Evolutionary conservation across 1,140 invertebrate genomes (phyloP).

Genomic region (Scaptomyza montana): DNA sequence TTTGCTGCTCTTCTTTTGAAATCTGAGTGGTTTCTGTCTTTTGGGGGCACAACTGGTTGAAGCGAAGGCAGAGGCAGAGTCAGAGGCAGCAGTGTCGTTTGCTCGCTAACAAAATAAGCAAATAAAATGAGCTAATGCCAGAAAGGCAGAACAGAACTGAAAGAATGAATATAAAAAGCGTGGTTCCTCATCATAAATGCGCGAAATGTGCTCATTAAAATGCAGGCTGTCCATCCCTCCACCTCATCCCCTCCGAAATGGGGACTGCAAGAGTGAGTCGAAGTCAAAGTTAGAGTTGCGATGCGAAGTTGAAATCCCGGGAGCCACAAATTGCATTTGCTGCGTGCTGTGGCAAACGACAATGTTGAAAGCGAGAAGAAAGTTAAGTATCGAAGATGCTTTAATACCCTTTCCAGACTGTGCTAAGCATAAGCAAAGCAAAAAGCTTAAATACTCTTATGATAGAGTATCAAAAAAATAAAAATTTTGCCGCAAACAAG

Average conservation of each 20-base stretch:
- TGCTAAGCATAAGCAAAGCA: conserved; percentile 19
- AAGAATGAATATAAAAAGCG: background rate
- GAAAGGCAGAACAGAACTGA: conserved; percentile 13
- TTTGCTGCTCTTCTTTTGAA: conserved; percentile 57
- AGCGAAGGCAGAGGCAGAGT: background rate
- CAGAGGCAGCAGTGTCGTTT: conserved; percentile 39
- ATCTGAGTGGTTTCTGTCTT: conserved; percentile 57
- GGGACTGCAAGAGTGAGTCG: background rate
- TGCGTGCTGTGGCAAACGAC: conserved; percentile 67
- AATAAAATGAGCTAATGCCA: conserved; percentile 77
- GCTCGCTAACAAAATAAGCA: conserved; percentile 76
- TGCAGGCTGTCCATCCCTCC: conserved; percentile 41
- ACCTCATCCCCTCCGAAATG: background rate
- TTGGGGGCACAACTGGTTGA: background rate
- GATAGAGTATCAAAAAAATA: background rate
- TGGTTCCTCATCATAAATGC: conserved; percentile 72
- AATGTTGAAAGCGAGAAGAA: conserved; percentile 36
- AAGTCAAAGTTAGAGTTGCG: conserved; percentile 12
- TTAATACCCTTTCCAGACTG: background rate
- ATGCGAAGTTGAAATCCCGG: conserved; percentile 28
- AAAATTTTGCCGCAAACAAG: conserved; percentile 14
- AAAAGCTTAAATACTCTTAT: background rate
- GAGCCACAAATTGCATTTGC: conserved; percentile 77
- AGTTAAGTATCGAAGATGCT: background rate
- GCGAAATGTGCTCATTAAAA: conserved; percentile 82